Conservation (phyloP, 2,888 invertebrate species). For the Eurytoma californica region DNA sequence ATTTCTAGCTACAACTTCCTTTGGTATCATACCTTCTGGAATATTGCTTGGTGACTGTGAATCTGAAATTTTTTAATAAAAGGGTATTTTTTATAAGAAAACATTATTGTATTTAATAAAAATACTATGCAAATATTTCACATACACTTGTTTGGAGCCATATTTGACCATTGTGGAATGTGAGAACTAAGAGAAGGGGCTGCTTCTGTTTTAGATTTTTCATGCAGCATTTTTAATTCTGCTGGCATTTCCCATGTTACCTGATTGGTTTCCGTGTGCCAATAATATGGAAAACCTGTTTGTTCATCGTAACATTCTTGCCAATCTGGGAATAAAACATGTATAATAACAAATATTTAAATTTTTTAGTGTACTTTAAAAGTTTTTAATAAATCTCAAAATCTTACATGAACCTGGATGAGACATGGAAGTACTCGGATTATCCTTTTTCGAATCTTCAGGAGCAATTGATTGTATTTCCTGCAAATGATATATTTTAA, state of each 20-base stretch:
- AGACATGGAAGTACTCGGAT: slow-evolving; percentile 34
- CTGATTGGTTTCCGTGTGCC: slow-evolving; percentile 80
- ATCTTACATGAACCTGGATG: slow-evolving; percentile 51
- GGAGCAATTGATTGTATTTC: slow-evolving; percentile 71
- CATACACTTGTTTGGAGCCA: slow-evolving; percentile 63
- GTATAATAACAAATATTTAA: neutral
- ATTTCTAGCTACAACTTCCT: slow-evolving; percentile 71
- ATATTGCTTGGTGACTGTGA: slow-evolving; percentile 69
- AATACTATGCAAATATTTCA: neutral
- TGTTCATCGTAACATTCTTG: slow-evolving; percentile 80
- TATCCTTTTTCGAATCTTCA: slow-evolving; percentile 58
- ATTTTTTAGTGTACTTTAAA: slow-evolving; percentile 24
- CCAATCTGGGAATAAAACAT: slow-evolving; percentile 74
- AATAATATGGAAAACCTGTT: slow-evolving; percentile 81
- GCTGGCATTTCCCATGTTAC: slow-evolving; percentile 81
- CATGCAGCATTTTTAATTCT: slow-evolving; percentile 68
- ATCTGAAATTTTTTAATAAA: slow-evolving; percentile 54
- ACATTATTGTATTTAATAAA: neutral
- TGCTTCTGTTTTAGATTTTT: slow-evolving; percentile 59
- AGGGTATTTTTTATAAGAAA: neutral
- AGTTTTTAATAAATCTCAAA: slow-evolving; percentile 3
- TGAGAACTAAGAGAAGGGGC: slow-evolving; percentile 54
- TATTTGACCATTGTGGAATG: slow-evolving; percentile 63
- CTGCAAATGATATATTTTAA: slow-evolving; percentile 55
- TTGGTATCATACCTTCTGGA: slow-evolving; percentile 73